Evolutionary conservation across 2,113 vertebrate species (phyloP).

Genomic region (Ia io): DNA sequence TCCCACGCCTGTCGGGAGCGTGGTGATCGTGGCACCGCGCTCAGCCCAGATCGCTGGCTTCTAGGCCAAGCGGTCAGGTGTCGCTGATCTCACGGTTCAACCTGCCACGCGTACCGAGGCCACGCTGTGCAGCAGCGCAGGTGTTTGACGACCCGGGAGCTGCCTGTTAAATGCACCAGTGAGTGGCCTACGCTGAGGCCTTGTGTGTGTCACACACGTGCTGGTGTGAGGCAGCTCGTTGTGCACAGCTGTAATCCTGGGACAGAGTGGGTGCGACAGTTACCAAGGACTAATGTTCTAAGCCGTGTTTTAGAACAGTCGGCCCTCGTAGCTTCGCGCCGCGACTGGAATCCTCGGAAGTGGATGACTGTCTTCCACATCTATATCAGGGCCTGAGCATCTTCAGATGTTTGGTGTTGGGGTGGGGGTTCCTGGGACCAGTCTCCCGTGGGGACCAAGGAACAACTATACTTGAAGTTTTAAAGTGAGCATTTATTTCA

Average conservation of each 20-base stretch:
- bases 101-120: fast-evolving
- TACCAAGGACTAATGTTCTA: background rate
- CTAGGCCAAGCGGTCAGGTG: no score
- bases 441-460: background rate
- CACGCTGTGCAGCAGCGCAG: no score
- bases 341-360: fast-evolving
- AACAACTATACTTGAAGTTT: background rate
- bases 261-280: fast-evolving
- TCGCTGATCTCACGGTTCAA: background rate
- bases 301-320: background rate
- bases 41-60: background rate
- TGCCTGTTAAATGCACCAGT: fast-evolving
- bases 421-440: no score
- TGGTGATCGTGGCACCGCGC: fast-evolving
- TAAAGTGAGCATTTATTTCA: background rate
- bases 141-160: fast-evolving
- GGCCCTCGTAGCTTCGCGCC: fast-evolving
- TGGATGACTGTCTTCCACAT: background rate
- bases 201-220: fast-evolving
- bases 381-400: background rate
- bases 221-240: fast-evolving
- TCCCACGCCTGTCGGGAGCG: fast-evolving
- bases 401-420: background rate
- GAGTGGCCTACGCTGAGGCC: background rate
- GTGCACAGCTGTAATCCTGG: background rate